phyloP scores from a whole-genome alignment of 2,113 vertebrate species.

The Diadophis punctatus region DNA sequence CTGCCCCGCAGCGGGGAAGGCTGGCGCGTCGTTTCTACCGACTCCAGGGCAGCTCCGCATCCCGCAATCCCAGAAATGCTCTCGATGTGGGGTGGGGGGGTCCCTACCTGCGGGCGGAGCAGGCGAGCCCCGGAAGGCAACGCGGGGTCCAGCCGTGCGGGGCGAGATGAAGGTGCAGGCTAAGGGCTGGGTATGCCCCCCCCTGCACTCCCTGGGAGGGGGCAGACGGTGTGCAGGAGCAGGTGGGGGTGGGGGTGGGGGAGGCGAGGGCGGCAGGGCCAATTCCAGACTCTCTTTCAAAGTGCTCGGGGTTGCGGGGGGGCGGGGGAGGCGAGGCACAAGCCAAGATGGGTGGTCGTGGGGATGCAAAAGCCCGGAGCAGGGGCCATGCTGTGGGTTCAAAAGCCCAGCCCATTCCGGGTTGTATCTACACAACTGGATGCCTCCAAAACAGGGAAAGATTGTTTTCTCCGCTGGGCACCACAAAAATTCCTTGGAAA shows the following conservation, averaged over 20 bases:
- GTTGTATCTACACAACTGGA: not conserved
- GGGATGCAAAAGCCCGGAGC: not conserved
- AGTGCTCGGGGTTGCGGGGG: not conserved
- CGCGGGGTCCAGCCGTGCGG: not conserved
- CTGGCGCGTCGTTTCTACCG: not conserved
- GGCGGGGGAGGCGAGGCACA: not conserved
- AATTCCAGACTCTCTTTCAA: not conserved
- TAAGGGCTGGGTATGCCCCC: not conserved
- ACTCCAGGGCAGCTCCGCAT: not conserved
- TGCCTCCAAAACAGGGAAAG: not conserved
- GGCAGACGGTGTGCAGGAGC: not conserved
- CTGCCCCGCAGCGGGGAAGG: not conserved
- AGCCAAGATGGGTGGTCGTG: not conserved
- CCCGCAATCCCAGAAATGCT: not conserved
- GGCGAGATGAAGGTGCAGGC: not conserved
- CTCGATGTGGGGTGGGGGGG: rapidly evolving
- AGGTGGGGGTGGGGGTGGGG: no score
- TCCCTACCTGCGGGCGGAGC: not conserved
- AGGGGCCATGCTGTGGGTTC: not conserved
- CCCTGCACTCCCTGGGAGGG: not conserved
- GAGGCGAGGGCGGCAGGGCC: not conserved
- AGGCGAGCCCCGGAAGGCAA: not conserved
- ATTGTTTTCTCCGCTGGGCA: not conserved
- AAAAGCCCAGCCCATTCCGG: not conserved
- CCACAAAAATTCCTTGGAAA: not conserved